Conservation (phyloP, 2,113 vertebrate species). For the Formicarius rufipectus region DNA sequence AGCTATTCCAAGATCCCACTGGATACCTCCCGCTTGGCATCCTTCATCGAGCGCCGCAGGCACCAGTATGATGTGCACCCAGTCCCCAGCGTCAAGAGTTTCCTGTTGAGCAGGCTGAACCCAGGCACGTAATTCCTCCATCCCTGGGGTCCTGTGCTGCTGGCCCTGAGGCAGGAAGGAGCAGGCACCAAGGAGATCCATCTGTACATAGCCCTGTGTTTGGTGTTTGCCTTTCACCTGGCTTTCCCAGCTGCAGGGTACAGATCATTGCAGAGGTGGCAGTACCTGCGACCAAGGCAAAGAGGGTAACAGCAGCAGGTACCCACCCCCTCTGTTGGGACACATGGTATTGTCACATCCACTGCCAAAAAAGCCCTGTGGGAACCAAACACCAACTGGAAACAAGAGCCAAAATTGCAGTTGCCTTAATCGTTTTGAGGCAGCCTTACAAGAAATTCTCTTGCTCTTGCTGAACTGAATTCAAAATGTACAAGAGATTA, state of each 20-base stretch:
- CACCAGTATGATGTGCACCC: slow-evolving; percentile 92
- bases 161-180: neutral
- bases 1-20: slow-evolving; percentile 90
- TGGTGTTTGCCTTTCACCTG: neutral
- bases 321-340: neutral
- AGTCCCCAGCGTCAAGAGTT: slow-evolving; percentile 87
- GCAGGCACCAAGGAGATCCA: slow-evolving; percentile 10
- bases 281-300: neutral
- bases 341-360: neutral
- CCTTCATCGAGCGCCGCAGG: slow-evolving; percentile 90
- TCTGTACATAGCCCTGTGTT: slow-evolving; percentile 52
- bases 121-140: slow-evolving; percentile 63
- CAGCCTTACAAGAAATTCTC: slow-evolving; percentile 44
- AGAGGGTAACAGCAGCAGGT: neutral
- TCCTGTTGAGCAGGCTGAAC: slow-evolving; percentile 78
- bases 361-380: neutral
- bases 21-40: slow-evolving; percentile 89
- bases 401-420: slow-evolving; percentile 29
- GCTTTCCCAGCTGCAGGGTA: neutral
- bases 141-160: neutral
- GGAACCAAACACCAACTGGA: slow-evolving; percentile 10
- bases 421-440: slow-evolving; percentile 62
- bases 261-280: neutral
- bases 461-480: slow-evolving; percentile 20
- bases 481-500: neutral